These are phyloP conservation scores for Neodiprion pinetum DNA, from an alignment of 1,140 invertebrate genomes.

Conservation along the genomic window DNA sequence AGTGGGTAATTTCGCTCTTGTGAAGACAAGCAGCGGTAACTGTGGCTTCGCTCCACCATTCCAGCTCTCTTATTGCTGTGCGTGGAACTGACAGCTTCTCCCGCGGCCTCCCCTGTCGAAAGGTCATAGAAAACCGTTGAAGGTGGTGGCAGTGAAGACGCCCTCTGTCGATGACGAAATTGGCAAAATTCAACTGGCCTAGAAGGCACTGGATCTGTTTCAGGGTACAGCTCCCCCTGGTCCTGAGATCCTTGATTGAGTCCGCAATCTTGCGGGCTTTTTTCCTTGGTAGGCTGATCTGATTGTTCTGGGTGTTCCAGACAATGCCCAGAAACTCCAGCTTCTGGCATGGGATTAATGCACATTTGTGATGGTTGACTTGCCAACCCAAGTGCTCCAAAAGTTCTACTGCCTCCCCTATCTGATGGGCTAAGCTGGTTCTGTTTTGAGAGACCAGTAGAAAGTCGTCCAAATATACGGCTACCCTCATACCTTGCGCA, in stretches of 20 bases:
- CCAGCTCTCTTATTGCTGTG: conserved; percentile 17
- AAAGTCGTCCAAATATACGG: conserved; percentile 42
- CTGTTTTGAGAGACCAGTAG: conserved; percentile 37
- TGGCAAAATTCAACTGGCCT: conserved; percentile 30
- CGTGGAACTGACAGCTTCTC: conserved; percentile 6
- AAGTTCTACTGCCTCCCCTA: conserved; percentile 31
- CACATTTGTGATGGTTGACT: conserved; percentile 32
- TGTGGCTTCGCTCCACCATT: conserved; percentile 22
- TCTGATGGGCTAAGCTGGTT: conserved; percentile 29
- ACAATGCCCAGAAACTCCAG: conserved; percentile 33
- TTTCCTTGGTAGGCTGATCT: conserved; percentile 21
- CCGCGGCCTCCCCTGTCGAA: conserved; percentile 22
- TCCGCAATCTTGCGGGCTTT: conserved; percentile 16
- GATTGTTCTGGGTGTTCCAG: conserved; percentile 24
- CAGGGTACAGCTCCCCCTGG: conserved; percentile 17
- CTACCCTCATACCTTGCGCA: conserved; percentile 30
- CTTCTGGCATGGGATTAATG: conserved; percentile 22
- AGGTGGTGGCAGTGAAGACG: too few species aligned
- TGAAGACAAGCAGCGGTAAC: conserved; percentile 14
- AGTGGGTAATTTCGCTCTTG: conserved; percentile 21
- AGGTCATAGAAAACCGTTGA: too few species aligned
- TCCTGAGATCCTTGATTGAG: background rate
- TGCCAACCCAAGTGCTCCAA: conserved; percentile 36
- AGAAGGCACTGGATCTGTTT: conserved; percentile 27
- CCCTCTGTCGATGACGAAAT: conserved; percentile 26